Base-by-base conservation (phyloP, 2,888 invertebrate genomes). In the Nemotelus pantherinus region DNA sequence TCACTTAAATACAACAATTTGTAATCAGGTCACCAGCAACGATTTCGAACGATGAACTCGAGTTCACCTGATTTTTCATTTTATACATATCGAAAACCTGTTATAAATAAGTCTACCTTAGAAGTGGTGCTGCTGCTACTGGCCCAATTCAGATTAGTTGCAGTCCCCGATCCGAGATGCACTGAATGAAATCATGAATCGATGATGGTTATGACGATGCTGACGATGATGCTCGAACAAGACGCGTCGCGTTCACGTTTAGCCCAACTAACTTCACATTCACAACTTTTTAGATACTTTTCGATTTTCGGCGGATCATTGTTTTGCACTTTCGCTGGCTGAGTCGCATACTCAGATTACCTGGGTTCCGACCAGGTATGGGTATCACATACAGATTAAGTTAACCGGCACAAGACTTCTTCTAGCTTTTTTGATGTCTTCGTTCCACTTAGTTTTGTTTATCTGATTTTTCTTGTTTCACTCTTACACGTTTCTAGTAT, bases 361-460 rank as follows among this genome's bases (percentile, higher is more conserved):
- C 53, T 74, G 48, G n/a, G 63, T 25, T 25, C 25, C 25, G 25
- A 25, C 25, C 25, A 25, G 25, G 25, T 25, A 25, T 25, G 47
- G 63, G 48, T 60, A 60, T 47, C 63, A 55, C 63, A 41, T 43
- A 60, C 44, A 47, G 47, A 44, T 25, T 3, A 43, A 44, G 43
- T 55, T 39, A 10, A 53, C 39, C 41, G 70, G 55, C 70, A 68
- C 70, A 5, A 70, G 70, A 55, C 3, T 9, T 41, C 41, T 39
- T 25, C 25, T 25, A 7, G 58, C 43, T 39, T 43, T 25, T 25
- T 63, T 41, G 63, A 43, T 6, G 60, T 74, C 25, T 25, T 25
- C 25, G 74, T 74, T 74, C 74, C 74, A 74, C 74, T 74, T 74
- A 74, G 41, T 74, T 74, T 74, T 74, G 63, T 60, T 74, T 60